Conservation (phyloP, 2,113 vertebrate genomes). For the Pantherophis guttatus region DNA sequence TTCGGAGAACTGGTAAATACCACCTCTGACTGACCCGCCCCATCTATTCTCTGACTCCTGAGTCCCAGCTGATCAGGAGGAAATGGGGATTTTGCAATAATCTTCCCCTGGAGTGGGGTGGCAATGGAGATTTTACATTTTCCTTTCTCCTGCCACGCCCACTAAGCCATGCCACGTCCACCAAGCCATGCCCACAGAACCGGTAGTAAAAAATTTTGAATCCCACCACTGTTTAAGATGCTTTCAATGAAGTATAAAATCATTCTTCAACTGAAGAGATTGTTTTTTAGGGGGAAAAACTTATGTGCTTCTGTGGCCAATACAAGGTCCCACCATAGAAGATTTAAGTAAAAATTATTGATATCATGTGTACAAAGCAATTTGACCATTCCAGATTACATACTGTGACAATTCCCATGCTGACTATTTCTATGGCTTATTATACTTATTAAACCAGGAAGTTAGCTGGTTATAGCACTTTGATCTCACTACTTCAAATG, state of each 20-base stretch:
- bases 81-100: no score
- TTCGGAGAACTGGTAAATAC: no score
- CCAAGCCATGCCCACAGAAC: no score
- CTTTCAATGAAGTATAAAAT: not conserved
- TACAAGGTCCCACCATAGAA: not conserved
- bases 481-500: not conserved
- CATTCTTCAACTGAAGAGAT: not conserved
- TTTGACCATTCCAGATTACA: not conserved
- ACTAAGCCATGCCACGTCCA: no score
- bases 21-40: no score
- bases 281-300: not conserved
- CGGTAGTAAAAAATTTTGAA: no score
- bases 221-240: not conserved
- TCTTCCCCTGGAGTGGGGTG: no score
- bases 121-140: no score
- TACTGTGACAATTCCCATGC: not conserved
- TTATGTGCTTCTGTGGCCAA: not conserved
- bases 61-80: no score
- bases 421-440: not conserved
- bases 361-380: not conserved
- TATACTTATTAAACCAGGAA: not conserved
- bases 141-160: no score
- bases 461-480: not conserved
- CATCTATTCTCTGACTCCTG: no score
- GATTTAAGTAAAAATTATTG: not conserved